A percentile compares a stretch with the other conserved stretches of the same genome.
These are phyloP conservation scores for Ganaspis sp. DNA, from an alignment of 1,140 invertebrate species.

Conservation along the genomic window DNA sequence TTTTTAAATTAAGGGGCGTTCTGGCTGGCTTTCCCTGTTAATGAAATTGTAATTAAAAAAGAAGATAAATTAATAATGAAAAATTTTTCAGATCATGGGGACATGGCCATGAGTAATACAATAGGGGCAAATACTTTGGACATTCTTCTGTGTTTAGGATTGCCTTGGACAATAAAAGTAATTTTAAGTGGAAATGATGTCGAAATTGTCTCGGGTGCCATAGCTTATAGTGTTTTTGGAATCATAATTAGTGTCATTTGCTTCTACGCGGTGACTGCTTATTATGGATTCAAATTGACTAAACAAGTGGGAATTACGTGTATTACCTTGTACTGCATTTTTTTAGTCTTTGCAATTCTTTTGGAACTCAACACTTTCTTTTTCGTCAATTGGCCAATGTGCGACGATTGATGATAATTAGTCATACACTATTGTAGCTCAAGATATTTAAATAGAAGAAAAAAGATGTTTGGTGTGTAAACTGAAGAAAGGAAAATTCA, in stretches of 20 bases:
- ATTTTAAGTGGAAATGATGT: conserved; percentile 77
- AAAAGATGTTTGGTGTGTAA: too few species aligned
- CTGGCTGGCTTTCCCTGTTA: too few species aligned
- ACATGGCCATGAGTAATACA: conserved; percentile 91
- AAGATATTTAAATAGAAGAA: not conserved
- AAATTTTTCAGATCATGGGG: conserved; percentile 82
- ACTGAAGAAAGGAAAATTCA: not conserved
- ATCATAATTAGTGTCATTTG: conserved; percentile 79
- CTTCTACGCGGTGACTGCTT: conserved; percentile 78
- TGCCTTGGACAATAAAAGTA: conserved; percentile 89
- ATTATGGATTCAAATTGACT: conserved; percentile 79
- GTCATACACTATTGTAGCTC: not conserved
- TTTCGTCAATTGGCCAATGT: conserved; percentile 72
- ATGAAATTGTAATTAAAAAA: too few species aligned
- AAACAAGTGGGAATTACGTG: conserved; percentile 79
- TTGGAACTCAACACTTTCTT: conserved; percentile 79
- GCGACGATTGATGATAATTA: conserved; percentile 48
- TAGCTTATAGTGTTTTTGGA: conserved; percentile 81
- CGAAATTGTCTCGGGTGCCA: conserved; percentile 78
- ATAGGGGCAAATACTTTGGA: conserved; percentile 91
- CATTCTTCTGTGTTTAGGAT: conserved; percentile 88
- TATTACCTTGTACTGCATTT: conserved; percentile 78
- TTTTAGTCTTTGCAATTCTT: conserved; percentile 80
- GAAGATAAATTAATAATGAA: conserved; percentile 9
- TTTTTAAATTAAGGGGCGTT: too few species aligned